Evolutionary conservation across 1,140 invertebrate species (phyloP), one percentile per base, ranked within the genome.

Genomic region (Scaptomyza graminum): DNA sequence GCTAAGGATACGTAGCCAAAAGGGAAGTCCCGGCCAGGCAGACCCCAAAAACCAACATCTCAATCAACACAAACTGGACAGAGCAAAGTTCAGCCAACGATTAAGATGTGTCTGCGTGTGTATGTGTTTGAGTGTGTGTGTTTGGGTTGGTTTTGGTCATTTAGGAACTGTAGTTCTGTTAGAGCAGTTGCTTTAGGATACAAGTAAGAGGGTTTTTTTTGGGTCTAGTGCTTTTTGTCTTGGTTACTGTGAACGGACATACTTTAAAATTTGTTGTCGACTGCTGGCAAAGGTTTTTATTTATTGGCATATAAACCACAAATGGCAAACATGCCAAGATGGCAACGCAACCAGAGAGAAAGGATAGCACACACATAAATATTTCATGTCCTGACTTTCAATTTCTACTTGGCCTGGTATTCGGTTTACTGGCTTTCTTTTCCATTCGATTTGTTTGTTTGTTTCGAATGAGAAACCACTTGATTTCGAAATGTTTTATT

Each of bases 301-400:
- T 84, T 84, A 84, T 84, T 85, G 81, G 81, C 81, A 85, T 85
- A 85, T 84, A 84, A 84, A 85, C 81, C 81, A 85, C 81, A 84
- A 85, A 84, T 84, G 75, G 76, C 81, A 84, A 84, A 84, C 76
- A 85, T 76, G 81, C 76, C 81, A 76, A 76, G 67, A 76, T 52
- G 63, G 75, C 67, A 76, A 66, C 66, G 66, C 75, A 79, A 75
- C 79, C 79, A 31, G 28, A 31, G 7, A 31, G 28, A 31, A 5
- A 31, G 15, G 39, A n/a, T n/a, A 12, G 11, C 46, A 51, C 49
- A 85, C 67, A 84, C 81, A 85, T 85, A 85, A 85, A 85, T 85
- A 85, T 85, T 85, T 85, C 81, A 85, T 85, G 81, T 85, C 81
- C 70, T 85, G 81, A 85, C 81, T 85, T 85, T 85, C 81, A 85